Evolutionary conservation across 2,797 vertebrate species (phyloP), one percentile per base, ranked within the genome.

Genomic region (Synanceia verrucosa): DNA sequence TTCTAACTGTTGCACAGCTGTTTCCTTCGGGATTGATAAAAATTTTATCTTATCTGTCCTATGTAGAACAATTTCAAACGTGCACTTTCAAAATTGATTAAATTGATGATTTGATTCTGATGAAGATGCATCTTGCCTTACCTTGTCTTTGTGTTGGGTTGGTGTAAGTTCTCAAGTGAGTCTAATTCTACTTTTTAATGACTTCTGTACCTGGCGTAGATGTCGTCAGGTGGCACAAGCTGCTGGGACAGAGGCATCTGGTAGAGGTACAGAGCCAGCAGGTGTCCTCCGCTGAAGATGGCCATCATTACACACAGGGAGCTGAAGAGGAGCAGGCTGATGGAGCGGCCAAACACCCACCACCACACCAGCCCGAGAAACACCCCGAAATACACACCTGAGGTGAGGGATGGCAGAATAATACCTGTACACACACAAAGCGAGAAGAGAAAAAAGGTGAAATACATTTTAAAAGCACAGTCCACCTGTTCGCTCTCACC

Each of bases 331-430:
- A 95, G 86, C 43, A 94, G 55, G 62, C 87, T 86, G 52, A 95
- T 82, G 9, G 90, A 76, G 28, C 83, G 89, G 31, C 83, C 67
- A 44, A 95, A 94, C 2, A 94, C 86, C 96, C 96, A 96, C 91
- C 94, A 95, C 90, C 94, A 95, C 5, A 95, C 94, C 61, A 96
- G 82, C 7, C 86, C 88, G 24, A 96, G 82, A 77, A 96, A 96
- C 23, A 79, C 73, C 53, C 85, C 88, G 0, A 96, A 95, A 82
- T 96, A 96, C 58, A 96, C 66, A 1, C 89, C 87, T 1, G 95
- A 96, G 24, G 94, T 95, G 60, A 96, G 80, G 2, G 95, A 96
- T 18, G 95, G 95, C 28, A 94, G 77, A 0, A 72, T 85, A 63
- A 96, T 94, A 47, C 95, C 95, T 96, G 83, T 28, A 26, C 14